Evolutionary conservation across 1,140 invertebrate species (phyloP), one percentile per base, ranked within the genome.

Genomic region (Plectrocnemia conspersa): DNA sequence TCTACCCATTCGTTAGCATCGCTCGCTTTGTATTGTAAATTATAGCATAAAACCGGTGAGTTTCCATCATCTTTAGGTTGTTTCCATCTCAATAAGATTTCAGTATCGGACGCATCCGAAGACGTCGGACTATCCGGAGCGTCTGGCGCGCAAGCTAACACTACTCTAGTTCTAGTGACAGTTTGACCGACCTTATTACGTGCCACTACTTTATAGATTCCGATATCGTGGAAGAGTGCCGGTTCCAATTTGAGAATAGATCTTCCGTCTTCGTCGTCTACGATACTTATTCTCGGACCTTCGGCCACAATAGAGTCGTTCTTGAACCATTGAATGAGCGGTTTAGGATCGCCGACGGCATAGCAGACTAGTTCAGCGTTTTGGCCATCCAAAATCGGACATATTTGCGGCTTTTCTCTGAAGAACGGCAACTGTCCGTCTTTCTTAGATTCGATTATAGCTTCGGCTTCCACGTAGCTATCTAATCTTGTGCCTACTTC

Each of bases 171-270:
- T 53, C 86, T 75, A 0, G 84, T 79, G 0, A 86, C 79, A 0
- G 85, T 89, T 63, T 90, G 87, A 9, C 87, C 87, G 16, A 88
- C 77, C 58, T 85, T 84, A 64, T 96, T 97, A 16, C 93, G 74
- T 0, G 94, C 95, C 1, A 96, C 91, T 9, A 93, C 93, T 69
- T 96, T 98, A 69, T 98, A 99, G 59, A 93, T 85, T 0, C 96
- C 96, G 29, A 87, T 79, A 69, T 95, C 92, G 59, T 88, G 84
- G 57, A 84, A 80, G 41, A 84, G 76, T 0, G 83, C 85, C 1
- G 88, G 86, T 24, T 83, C 79, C 41, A 94, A 83, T 35, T 79
- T 80, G 7, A 93, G 69, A 23, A 89, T 84, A 0, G 87, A 91
- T 44, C 89, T 77, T 0, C 90, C 90, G 24, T 87, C 81, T 18